Percentiles rank a stretch among this genome's conserved stretches.
Conservation (phyloP, 2,113 vertebrate species). For the Platycercus adscitus region DNA sequence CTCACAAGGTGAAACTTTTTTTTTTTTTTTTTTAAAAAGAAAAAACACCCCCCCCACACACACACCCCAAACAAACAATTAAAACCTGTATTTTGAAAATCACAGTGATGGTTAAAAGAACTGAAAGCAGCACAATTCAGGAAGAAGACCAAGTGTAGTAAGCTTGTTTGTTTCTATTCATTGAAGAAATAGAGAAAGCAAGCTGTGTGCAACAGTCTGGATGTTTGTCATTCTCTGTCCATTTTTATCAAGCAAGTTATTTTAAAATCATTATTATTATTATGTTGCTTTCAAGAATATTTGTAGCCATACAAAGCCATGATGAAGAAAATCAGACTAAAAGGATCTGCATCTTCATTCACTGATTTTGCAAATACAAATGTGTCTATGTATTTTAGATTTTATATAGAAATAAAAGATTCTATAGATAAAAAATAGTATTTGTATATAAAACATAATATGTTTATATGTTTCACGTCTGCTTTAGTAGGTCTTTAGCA, state of each 20-base stretch:
- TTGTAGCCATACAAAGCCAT: neutral
- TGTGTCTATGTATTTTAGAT: neutral
- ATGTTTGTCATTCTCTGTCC: neutral
- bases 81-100: neutral
- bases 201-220: fast-evolving
- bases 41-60: too few relatives aligned
- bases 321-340: neutral
- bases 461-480: neutral
- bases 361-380: neutral
- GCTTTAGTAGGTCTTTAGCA: neutral
- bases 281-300: neutral
- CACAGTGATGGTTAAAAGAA: neutral
- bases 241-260: neutral
- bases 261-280: neutral
- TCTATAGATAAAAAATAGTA: neutral
- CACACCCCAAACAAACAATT: neutral
- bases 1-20: neutral
- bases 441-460: neutral
- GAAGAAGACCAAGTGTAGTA: neutral
- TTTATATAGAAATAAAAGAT: neutral
- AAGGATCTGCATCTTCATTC: neutral
- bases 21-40: too few relatives aligned
- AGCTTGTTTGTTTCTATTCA: neutral
- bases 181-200: neutral
- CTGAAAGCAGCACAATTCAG: neutral